Evolutionary conservation across 2,113 vertebrate genomes (phyloP).

Genomic region (Sander vitreus): DNA sequence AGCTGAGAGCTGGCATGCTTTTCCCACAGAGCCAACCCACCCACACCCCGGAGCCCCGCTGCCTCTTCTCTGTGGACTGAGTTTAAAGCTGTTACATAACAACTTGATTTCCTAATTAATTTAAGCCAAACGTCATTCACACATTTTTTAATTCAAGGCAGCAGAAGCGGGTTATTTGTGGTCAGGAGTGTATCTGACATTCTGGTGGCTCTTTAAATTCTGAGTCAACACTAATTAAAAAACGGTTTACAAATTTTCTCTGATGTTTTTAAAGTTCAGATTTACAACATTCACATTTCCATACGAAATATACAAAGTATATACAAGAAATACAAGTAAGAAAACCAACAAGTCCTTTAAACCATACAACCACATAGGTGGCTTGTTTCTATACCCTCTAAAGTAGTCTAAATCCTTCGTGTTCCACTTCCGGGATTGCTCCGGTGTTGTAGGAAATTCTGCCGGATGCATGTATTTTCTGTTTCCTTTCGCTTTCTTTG

Average conservation of each 20-base stretch:
- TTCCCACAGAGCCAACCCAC: constrained; percentile 35
- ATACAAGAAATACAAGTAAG: too few species aligned
- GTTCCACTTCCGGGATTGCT: too few species aligned
- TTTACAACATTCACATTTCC: too few species aligned
- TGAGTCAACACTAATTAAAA: neutral
- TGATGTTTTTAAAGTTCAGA: too few species aligned
- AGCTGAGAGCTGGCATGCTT: constrained; percentile 18
- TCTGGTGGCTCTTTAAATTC: neutral
- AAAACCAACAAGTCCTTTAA: too few species aligned
- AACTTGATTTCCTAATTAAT: constrained; percentile 36
- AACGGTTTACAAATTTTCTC: neutral
- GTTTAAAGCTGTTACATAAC: constrained; percentile 51
- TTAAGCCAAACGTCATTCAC: constrained; percentile 20
- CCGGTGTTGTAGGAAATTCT: too few species aligned
- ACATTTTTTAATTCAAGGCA: neutral
- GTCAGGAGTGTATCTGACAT: neutral
- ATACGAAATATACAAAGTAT: too few species aligned
- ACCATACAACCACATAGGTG: too few species aligned
- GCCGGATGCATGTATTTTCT: too few species aligned
- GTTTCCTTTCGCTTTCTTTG: too few species aligned
- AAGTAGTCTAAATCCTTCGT: too few species aligned
- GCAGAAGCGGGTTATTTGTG: neutral
- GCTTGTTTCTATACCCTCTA: too few species aligned
- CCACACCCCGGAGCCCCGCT: constrained; percentile 1
- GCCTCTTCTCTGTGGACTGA: constrained; percentile 17